Conservation (phyloP, 35 echinoderm and acorn worm species). For the Apostichopus californicus region DNA sequence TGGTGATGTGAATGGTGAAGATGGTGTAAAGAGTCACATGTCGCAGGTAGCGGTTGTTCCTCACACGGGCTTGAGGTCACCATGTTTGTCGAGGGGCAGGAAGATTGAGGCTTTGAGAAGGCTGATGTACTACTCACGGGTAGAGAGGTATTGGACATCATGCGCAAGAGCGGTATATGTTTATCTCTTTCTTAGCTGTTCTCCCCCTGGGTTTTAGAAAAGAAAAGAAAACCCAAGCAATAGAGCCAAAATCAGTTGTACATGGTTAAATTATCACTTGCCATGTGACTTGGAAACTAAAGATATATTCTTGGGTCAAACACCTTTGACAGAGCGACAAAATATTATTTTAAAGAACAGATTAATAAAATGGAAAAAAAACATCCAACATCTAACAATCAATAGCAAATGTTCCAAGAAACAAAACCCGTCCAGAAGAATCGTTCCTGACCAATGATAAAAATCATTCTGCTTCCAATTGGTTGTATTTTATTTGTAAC, state of each 20-base stretch:
- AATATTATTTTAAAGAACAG: too few relatives aligned
- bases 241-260: neutral
- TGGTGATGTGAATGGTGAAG: neutral
- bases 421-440: neutral
- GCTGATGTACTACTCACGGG: conserved; percentile 37
- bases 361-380: too few relatives aligned
- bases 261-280: neutral
- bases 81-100: conserved; percentile 17
- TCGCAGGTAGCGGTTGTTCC: conserved; percentile 1
- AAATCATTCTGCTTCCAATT: too few relatives aligned
- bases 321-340: neutral
- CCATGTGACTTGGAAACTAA: neutral
- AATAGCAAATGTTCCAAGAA: too few relatives aligned
- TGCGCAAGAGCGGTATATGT: neutral
- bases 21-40: conserved; percentile 3
- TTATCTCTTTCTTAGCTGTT: neutral
- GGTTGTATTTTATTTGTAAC: too few relatives aligned
- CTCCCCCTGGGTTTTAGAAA: neutral
- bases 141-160: conserved; percentile 34
- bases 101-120: conserved; percentile 8
- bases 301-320: neutral
- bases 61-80: conserved; percentile 8
- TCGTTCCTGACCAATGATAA: neutral
- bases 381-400: too few relatives aligned
- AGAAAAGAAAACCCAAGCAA: neutral